Percentiles rank a stretch among this genome's conserved stretches.
Conservation (phyloP, 2,113 vertebrate genomes). For the Noctilio leporinus region DNA sequence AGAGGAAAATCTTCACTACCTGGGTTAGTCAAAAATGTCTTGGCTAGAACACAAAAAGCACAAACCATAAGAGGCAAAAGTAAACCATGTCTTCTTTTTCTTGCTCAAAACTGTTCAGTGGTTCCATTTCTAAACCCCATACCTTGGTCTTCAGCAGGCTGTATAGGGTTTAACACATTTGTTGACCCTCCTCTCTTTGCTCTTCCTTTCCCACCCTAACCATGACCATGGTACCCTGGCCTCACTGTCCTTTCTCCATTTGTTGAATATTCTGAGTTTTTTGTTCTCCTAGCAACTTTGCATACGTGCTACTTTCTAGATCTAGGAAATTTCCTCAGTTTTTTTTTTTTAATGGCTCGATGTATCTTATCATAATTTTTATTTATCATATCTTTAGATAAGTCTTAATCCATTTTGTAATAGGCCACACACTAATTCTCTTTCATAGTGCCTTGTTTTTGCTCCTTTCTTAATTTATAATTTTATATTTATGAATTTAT, state of each 20-base stretch:
- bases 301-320: not conserved
- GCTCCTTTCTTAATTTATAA: not conserved
- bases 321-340: too few species aligned
- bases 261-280: not conserved
- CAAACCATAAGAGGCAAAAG: not conserved
- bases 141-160: not conserved
- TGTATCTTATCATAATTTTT: not conserved
- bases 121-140: not conserved
- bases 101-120: not conserved
- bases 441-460: not conserved
- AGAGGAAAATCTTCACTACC: not conserved
- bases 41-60: not conserved
- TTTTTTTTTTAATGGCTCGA: not conserved
- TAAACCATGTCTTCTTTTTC: not conserved
- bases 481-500: not conserved
- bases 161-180: not conserved
- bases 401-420: not conserved
- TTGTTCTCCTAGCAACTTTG: not conserved
- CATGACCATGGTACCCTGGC: not conserved
- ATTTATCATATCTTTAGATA: not conserved
- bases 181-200: not conserved
- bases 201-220: not conserved
- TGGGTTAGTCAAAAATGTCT: not conserved
- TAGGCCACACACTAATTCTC: not conserved
- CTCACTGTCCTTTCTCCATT: not conserved